Conservation (phyloP, 2,888 invertebrate genomes). For the Palloptera scutellata region DNA sequence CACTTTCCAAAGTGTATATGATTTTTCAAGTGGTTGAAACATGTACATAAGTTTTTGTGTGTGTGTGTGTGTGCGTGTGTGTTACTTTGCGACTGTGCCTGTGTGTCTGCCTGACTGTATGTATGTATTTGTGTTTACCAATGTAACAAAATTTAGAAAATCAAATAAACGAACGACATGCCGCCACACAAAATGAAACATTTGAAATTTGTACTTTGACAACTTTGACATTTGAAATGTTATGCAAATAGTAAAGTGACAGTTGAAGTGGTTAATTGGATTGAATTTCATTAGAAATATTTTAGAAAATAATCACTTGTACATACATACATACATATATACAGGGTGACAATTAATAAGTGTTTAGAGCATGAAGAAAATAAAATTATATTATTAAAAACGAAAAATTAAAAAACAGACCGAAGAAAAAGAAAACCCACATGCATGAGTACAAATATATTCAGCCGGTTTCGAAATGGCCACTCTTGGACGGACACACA, state of each 20-base stretch:
- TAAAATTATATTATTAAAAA: no score
- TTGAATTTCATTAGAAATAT: slow-evolving; percentile 19
- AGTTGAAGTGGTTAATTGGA: slow-evolving; percentile 28
- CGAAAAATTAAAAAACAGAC: no score
- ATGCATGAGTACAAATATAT: no score
- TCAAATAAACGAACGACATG: slow-evolving; percentile 30
- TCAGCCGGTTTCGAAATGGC: no score
- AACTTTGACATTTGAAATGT: slow-evolving; percentile 42
- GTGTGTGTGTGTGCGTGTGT: slow-evolving; percentile 1
- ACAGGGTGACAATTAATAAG: background rate
- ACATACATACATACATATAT: background rate
- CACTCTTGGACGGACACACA: no score
- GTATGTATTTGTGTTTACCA: slow-evolving; percentile 1
- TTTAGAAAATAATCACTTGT: background rate
- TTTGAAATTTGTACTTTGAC: slow-evolving; percentile 40
- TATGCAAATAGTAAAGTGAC: slow-evolving; percentile 38
- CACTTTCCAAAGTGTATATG: no score
- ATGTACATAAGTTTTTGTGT: no score
- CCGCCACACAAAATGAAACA: slow-evolving; percentile 44
- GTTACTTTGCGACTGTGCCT: background rate
- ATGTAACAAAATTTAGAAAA: background rate
- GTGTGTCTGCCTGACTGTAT: background rate
- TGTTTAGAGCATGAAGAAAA: no score
- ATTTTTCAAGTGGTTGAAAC: no score
- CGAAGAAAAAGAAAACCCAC: no score